Base-by-base conservation (phyloP, 1,140 invertebrate genomes). In the Drosophila pachea region DNA sequence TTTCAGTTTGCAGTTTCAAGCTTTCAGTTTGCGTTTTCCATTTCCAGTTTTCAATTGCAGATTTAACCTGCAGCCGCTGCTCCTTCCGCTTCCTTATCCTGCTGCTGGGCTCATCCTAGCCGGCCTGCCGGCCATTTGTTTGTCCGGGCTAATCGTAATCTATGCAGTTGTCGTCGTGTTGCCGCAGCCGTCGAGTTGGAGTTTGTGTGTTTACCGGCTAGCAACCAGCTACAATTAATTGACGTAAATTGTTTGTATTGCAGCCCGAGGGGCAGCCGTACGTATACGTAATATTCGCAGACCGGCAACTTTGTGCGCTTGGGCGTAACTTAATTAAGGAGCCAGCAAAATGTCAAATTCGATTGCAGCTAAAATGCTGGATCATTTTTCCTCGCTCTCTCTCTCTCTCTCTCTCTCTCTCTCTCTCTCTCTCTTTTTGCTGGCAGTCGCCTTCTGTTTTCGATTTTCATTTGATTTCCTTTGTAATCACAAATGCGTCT, bases 381-480 rank as follows among this genome's bases (percentile, higher is more conserved):
- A 31, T 42, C 35, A 35, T 29, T 56, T 65, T 50, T 43, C 6
- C 11, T 33, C 14, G 32, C 2, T 49, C 5, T n/a, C 6, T 31
- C 1, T 16, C 53, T 12, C n/a, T 2, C 42, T 33, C 49, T 52
- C 43, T 54, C 7, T 5, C 4, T 36, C 47, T 29, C 36, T 8
- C 1, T 22, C 22, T 22, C 22, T 22, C 22, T 22, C 22, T 16
- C 14, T 9, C 40, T 54, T 54, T 32, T 42, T 49, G 40, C 8
- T 40, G 31, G 22, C 7, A 14, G 40, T 9, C 43, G 16, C 50
- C 48, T 31, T 83, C 75, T 70, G 62, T 66, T 70, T 63, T 73
- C 36, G 60, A 84, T 58, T 60, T 68, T 81, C 61, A 72, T 79
- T 66, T 86, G 73, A 86, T 74, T 81, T 70, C 74, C 76, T 64